These are phyloP conservation scores for Artemia sp. DNA, from an alignment of 2,888 invertebrate genomes.

Conservation along the genomic window DNA sequence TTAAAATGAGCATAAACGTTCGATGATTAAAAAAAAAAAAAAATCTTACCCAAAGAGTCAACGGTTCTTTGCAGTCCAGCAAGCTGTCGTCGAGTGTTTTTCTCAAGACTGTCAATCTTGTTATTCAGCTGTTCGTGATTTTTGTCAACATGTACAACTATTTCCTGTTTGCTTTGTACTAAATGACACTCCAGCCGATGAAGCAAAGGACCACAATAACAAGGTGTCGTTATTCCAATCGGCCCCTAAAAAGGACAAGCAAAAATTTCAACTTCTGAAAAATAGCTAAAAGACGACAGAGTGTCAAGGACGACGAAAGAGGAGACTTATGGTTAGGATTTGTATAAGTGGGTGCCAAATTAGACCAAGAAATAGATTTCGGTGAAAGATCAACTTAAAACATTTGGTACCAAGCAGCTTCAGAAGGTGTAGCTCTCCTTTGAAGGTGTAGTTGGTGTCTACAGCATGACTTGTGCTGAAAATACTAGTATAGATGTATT, in stretches of 20 bases:
- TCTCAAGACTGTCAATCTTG: slow-evolving; percentile 47
- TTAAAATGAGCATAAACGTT: too few species aligned
- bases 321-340: too few species aligned
- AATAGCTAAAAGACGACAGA: not conserved
- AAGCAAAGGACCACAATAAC: slow-evolving; percentile 81
- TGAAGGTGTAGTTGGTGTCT: too few species aligned
- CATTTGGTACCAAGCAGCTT: too few species aligned
- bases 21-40: not conserved
- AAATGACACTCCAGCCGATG: slow-evolving; percentile 60
- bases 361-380: too few species aligned
- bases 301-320: too few species aligned
- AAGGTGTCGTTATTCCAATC: slow-evolving; percentile 78
- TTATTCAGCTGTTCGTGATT: slow-evolving; percentile 62
- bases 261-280: not conserved
- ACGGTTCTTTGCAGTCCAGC: slow-evolving; percentile 49
- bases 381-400: too few species aligned
- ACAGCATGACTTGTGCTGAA: too few species aligned
- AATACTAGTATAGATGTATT: too few species aligned
- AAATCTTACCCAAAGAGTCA: slow-evolving; percentile 27
- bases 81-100: slow-evolving; percentile 52
- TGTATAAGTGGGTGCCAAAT: too few species aligned
- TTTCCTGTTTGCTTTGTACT: slow-evolving; percentile 57
- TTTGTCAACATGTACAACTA: slow-evolving; percentile 56
- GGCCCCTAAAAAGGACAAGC: slow-evolving; percentile 44
- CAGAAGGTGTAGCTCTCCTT: too few species aligned